A percentile compares a stretch with the other conserved stretches of the same genome.
Evolutionary conservation across 35 echinoderm and acorn worm genomes (phyloP).

Genomic region (Apostichopus japonicus): DNA sequence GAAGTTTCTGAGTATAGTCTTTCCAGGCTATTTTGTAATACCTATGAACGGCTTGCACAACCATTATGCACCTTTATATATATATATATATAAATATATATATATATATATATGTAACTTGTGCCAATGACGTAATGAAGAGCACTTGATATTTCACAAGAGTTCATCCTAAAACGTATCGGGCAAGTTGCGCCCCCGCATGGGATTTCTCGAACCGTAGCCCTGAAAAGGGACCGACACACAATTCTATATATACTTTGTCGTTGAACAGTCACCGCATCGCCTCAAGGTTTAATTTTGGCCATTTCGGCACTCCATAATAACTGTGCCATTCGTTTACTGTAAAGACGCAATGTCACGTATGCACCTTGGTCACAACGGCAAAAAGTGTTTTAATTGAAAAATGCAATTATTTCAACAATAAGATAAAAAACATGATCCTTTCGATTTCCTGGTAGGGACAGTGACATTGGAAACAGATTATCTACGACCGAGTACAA

Average conservation of each 20-base stretch:
- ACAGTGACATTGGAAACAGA: neutral
- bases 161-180: neutral
- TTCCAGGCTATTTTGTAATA: neutral
- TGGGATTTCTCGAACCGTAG: neutral
- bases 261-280: neutral
- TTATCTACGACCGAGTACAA: neutral
- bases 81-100: neutral
- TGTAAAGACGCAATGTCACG: neutral
- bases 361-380: neutral
- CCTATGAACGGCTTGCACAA: neutral
- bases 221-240: neutral
- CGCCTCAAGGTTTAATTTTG: neutral
- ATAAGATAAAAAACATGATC: neutral
- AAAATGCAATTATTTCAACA: conserved; percentile 24
- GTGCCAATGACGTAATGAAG: neutral
- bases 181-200: neutral
- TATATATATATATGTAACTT: neutral
- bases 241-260: neutral
- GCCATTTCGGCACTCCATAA: neutral
- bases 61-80: neutral
- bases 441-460: neutral
- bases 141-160: neutral
- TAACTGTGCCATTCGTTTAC: neutral
- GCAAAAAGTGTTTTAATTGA: neutral
- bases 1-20: too few relatives aligned